Conservation (phyloP, 2,888 invertebrate species). For the Hypena proboscidalis region DNA sequence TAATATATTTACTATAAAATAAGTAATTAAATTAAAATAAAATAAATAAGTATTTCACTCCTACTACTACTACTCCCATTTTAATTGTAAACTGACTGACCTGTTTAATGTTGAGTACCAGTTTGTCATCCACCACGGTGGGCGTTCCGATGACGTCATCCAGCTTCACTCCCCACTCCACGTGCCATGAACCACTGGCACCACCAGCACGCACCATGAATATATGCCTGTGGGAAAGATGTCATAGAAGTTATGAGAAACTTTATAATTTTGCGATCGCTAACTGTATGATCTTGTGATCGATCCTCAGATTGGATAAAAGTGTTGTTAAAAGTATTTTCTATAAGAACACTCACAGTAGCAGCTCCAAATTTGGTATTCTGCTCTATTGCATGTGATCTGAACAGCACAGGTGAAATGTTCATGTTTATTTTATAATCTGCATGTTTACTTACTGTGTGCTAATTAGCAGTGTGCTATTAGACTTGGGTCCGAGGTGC, state of each 20-base stretch:
- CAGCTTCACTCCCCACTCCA: slow-evolving; percentile 90
- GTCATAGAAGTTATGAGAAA: background rate
- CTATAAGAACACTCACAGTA: no score
- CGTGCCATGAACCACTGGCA: slow-evolving; percentile 89
- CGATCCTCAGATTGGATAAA: no score
- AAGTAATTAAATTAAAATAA: no score
- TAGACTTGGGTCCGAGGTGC: slow-evolving; percentile 61
- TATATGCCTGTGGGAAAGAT: slow-evolving; percentile 84
- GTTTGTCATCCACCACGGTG: slow-evolving; percentile 83
- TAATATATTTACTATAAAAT: no score
- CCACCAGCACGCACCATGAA: slow-evolving; percentile 89
- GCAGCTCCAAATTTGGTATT: no score
- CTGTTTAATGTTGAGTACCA: slow-evolving; percentile 90
- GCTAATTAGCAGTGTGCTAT: slow-evolving; percentile 88
- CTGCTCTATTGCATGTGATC: no score
- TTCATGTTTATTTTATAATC: no score
- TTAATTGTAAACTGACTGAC: slow-evolving; percentile 61
- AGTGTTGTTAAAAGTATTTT: no score
- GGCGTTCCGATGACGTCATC: slow-evolving; percentile 90
- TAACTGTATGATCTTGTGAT: no score
- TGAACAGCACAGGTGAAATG: no score
- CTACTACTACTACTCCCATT: no score
- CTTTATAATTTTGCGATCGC: background rate
- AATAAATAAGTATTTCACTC: background rate
- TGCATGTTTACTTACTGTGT: slow-evolving; percentile 82